A percentile compares a stretch with the other conserved stretches of the same genome.
phyloP scores from a whole-genome alignment of 1,140 invertebrate species.

The Formica selysi region DNA sequence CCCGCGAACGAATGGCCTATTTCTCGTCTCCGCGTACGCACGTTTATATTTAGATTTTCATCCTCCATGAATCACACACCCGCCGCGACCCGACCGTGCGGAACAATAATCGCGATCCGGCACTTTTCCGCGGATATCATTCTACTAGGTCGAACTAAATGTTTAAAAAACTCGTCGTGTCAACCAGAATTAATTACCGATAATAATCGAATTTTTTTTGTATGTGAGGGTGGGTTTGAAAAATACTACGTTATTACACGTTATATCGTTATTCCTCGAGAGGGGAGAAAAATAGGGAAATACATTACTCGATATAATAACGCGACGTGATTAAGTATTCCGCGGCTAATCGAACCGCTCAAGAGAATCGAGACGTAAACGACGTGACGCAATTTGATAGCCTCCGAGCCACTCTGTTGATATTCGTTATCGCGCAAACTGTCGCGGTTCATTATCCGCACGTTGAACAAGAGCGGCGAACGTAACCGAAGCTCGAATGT shows the following conservation, averaged over 20 bases:
- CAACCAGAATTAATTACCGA: too few relatives aligned
- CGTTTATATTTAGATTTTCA: constrained; percentile 82
- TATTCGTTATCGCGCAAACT: constrained; percentile 53
- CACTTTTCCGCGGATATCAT: not conserved
- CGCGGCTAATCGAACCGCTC: constrained; percentile 13
- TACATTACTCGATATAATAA: constrained; percentile 1
- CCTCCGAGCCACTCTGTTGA: constrained; percentile 63
- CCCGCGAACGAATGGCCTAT: constrained; percentile 84
- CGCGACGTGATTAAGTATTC: constrained; percentile 20
- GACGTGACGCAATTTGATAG: constrained; percentile 64
- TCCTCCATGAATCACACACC: constrained; percentile 76
- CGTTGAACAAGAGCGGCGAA: not conserved
- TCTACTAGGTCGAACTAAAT: not conserved
- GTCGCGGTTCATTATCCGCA: constrained; percentile 49
- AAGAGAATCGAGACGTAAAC: constrained; percentile 11
- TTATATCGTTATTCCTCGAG: not conserved
- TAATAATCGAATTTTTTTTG: not conserved
- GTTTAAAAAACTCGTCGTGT: not conserved
- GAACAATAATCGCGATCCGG: not conserved
- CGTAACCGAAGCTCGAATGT: not conserved
- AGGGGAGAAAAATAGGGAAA: not conserved
- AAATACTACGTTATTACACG: not conserved
- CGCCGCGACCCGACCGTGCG: constrained; percentile 21
- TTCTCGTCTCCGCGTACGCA: constrained; percentile 74
- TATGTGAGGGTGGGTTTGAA: not conserved